Evolutionary conservation across 2,888 invertebrate species (phyloP).

Genomic region (Fragum fragum): DNA sequence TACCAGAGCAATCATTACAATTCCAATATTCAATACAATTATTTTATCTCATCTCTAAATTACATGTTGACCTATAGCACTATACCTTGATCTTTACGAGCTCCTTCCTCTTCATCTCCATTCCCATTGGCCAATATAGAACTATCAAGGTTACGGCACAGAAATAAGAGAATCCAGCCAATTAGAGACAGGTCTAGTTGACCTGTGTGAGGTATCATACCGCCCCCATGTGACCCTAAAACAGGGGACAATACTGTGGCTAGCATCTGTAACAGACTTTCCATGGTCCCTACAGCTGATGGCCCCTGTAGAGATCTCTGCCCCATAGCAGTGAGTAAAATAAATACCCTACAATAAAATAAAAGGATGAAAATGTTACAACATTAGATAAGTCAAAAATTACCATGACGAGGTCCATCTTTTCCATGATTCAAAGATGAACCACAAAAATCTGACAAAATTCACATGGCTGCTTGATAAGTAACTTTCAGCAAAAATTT

Average conservation of each 20-base stretch:
- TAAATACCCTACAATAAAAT: slow-evolving; percentile 91
- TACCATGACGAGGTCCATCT: too few relatives aligned
- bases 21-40: too few relatives aligned
- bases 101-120: slow-evolving; percentile 76
- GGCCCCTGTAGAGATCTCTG: slow-evolving; percentile 90
- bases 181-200: slow-evolving; percentile 90
- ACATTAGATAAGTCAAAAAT: too few relatives aligned
- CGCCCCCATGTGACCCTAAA: slow-evolving; percentile 39
- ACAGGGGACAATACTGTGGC: slow-evolving; percentile 87
- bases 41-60: too few relatives aligned
- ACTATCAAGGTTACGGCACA: slow-evolving; percentile 91
- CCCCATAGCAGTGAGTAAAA: slow-evolving; percentile 94
- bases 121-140: slow-evolving; percentile 57
- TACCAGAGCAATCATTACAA: too few relatives aligned
- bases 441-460: too few relatives aligned
- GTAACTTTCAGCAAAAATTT: too few relatives aligned
- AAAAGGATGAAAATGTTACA: too few relatives aligned
- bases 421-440: too few relatives aligned
- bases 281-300: slow-evolving; percentile 82
- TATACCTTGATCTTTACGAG: slow-evolving; percentile 67
- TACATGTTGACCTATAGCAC: too few relatives aligned
- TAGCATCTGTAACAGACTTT: slow-evolving; percentile 83
- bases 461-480: too few relatives aligned
- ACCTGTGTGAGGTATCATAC: slow-evolving; percentile 68
- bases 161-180: slow-evolving; percentile 92